These are phyloP conservation scores for Brachionus paranguensis DNA, from an alignment of 1,140 invertebrate species.

Conservation along the genomic window DNA sequence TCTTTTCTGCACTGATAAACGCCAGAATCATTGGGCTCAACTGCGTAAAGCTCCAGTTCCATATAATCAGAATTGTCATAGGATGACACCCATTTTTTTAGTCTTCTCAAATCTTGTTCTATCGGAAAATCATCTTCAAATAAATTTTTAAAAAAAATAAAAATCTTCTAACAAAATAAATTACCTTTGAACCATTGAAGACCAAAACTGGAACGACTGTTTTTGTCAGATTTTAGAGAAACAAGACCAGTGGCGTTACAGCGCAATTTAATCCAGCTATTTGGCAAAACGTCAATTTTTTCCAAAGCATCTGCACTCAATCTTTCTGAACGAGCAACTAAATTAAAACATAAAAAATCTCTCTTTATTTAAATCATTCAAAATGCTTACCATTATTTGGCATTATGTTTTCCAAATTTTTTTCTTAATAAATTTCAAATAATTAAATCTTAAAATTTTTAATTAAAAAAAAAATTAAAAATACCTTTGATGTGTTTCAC, in stretches of 20 bases:
- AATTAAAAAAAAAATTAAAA: not conserved
- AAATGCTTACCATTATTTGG: not conserved
- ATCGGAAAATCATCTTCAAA: not conserved
- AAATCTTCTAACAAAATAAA: not conserved
- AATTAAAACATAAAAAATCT: not conserved
- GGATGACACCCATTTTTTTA: slow-evolving; percentile 38
- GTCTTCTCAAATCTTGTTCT: slow-evolving; percentile 23
- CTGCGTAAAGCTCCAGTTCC: slow-evolving; percentile 21
- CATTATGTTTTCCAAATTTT: not conserved
- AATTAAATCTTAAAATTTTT: not conserved
- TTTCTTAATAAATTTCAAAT: not conserved
- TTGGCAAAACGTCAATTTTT: slow-evolving; percentile 21
- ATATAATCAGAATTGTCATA: slow-evolving; percentile 26
- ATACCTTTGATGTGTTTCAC: slow-evolving; percentile 11
- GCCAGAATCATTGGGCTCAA: slow-evolving; percentile 7
- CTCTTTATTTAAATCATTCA: not conserved
- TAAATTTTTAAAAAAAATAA: not conserved
- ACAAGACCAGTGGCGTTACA: not conserved
- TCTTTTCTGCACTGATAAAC: slow-evolving; percentile 37
- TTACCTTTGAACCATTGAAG: slow-evolving; percentile 29
- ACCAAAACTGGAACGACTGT: not conserved
- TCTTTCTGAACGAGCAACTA: not conserved
- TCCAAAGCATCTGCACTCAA: not conserved
- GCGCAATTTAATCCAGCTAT: slow-evolving; percentile 24
- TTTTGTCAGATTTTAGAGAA: not conserved